Evolutionary conservation across 2,888 invertebrate genomes (phyloP).

Genomic region (Eumacrocentrus americanus): DNA sequence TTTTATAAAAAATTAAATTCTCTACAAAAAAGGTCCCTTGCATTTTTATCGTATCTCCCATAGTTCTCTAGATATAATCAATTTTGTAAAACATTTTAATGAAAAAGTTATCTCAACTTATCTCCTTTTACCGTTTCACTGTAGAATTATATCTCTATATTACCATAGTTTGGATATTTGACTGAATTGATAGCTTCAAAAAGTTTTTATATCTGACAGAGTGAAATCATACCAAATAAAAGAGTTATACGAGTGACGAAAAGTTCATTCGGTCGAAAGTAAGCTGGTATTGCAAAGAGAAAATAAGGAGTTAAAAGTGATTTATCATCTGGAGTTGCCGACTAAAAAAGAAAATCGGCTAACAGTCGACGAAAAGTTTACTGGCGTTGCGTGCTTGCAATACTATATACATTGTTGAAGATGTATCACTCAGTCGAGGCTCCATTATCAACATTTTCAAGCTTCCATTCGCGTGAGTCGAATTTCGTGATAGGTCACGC

Average conservation of each 20-base stretch:
- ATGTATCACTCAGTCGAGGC: slow-evolving; percentile 5
- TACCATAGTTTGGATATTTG: too few species aligned
- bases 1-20: background rate
- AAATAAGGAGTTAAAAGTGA: background rate
- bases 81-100: background rate
- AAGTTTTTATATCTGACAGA: background rate
- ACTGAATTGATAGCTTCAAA: background rate
- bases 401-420: background rate
- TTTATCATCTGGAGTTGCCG: slow-evolving; percentile 13
- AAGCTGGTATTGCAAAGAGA: background rate
- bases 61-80: background rate
- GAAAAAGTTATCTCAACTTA: background rate
- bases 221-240: background rate
- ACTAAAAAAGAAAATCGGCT: slow-evolving; percentile 12
- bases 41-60: background rate
- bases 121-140: background rate
- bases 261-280: background rate
- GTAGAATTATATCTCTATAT: background rate
- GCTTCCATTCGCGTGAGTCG: background rate
- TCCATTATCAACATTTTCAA: slow-evolving; percentile 9
- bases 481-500: too few species aligned
- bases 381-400: slow-evolving; percentile 14
- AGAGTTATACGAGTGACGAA: background rate
- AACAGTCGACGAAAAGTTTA: slow-evolving; percentile 23
- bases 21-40: background rate